phyloP scores from a whole-genome alignment of 2,888 invertebrate species.

The Protonemura montana region DNA sequence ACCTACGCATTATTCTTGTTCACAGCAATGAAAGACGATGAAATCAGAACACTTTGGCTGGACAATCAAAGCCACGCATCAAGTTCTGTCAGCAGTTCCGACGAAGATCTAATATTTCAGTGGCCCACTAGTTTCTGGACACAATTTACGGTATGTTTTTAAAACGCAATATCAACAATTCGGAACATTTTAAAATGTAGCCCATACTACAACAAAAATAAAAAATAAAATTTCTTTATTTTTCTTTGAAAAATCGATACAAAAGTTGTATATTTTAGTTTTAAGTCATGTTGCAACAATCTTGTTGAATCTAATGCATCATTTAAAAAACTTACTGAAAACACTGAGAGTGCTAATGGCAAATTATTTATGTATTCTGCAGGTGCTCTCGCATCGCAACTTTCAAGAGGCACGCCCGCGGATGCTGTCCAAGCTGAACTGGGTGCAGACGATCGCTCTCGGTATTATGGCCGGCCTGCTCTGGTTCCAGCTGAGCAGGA shows the following conservation, averaged over 20 bases:
- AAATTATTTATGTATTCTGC: constrained; percentile 43
- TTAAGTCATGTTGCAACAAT: too few species aligned
- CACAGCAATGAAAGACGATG: constrained; percentile 65
- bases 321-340: background rate
- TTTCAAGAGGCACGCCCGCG: constrained; percentile 77
- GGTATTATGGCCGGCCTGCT: constrained; percentile 77
- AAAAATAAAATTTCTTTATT: background rate
- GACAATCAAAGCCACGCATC: constrained; percentile 75
- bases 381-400: constrained; percentile 76
- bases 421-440: constrained; percentile 79
- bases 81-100: constrained; percentile 69
- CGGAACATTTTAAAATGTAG: background rate
- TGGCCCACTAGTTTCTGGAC: constrained; percentile 83
- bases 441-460: constrained; percentile 77
- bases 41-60: constrained; percentile 72
- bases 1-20: constrained; percentile 52
- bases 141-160: constrained; percentile 71
- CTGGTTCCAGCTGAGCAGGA: constrained; percentile 80
- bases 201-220: too few species aligned
- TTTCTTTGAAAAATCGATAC: too few species aligned
- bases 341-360: background rate
- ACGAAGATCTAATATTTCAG: constrained; percentile 70
- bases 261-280: too few species aligned
- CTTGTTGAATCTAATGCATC: too few species aligned
- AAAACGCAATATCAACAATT: constrained; percentile 1